Conservation (phyloP, 2,888 invertebrate species). For the Troides oblongomaculatus region DNA sequence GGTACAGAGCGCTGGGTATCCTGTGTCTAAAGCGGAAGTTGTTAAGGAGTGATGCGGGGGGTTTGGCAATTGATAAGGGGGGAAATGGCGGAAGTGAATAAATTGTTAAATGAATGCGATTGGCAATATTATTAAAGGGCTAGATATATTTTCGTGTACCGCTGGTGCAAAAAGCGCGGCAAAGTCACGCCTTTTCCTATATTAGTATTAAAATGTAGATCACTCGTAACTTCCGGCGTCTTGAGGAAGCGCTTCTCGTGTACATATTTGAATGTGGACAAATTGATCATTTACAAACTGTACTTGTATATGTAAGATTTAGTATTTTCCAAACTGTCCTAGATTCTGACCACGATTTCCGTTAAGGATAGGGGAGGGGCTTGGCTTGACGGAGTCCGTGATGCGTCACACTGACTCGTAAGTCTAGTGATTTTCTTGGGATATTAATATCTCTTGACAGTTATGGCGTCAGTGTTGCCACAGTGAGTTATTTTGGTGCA, state of each 20-base stretch:
- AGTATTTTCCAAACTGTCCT: slow-evolving; percentile 71
- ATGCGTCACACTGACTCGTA: slow-evolving; percentile 19
- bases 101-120: slow-evolving; percentile 1
- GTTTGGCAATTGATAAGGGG: not conserved
- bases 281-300: slow-evolving; percentile 49
- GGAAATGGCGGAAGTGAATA: not conserved
- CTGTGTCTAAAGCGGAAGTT: no score
- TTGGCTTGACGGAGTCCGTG: slow-evolving; percentile 14
- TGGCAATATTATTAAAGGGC: slow-evolving; percentile 1
- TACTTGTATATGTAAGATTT: slow-evolving; percentile 59
- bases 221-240: slow-evolving; percentile 35
- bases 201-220: slow-evolving; percentile 31
- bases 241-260: slow-evolving; percentile 52
- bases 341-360: slow-evolving; percentile 53
- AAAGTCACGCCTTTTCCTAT: slow-evolving; percentile 40
- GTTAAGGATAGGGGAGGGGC: slow-evolving; percentile 3
- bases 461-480: no score
- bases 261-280: slow-evolving; percentile 38
- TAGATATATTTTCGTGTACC: slow-evolving; percentile 16
- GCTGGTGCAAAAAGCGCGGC: slow-evolving; percentile 6
- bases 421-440: no score
- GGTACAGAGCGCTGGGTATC: no score
- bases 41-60: not conserved
- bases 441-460: no score
- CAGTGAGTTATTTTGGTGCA: no score